Conservation (phyloP, 1,140 invertebrate genomes). For the Coptotermes formosanus region DNA sequence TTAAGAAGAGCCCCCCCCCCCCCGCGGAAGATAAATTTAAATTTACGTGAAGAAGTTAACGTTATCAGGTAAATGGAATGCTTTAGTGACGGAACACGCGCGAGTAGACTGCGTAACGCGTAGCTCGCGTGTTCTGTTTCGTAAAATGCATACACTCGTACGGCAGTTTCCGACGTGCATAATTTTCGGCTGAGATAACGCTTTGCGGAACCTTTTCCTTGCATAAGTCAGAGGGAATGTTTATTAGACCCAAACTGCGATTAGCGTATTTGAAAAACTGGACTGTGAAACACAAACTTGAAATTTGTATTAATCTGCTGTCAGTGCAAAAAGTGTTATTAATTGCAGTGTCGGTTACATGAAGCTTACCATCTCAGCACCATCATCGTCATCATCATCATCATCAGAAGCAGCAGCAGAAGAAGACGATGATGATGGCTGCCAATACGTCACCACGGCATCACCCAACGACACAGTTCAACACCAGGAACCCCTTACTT, state of each 20-base stretch:
- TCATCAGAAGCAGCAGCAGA: background rate
- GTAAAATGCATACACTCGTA: too few relatives aligned
- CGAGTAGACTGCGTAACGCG: too few relatives aligned
- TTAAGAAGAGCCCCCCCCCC: too few relatives aligned
- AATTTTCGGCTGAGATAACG: too few relatives aligned
- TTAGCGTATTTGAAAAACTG: background rate
- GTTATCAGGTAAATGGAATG: too few relatives aligned
- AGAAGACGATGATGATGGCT: conserved; percentile 1
- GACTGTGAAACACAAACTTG: background rate
- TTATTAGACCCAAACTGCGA: background rate
- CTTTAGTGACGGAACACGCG: too few relatives aligned
- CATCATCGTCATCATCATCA: background rate
- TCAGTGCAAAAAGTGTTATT: background rate
- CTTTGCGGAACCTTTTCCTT: too few relatives aligned
- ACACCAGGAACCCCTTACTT: conserved; percentile 6
- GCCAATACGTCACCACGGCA: background rate
- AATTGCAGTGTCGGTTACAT: conserved; percentile 24
- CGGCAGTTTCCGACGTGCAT: too few relatives aligned
- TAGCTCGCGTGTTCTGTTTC: too few relatives aligned
- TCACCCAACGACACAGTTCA: background rate
- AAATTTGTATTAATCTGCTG: background rate
- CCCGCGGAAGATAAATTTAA: too few relatives aligned
- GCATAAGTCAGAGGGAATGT: too few relatives aligned
- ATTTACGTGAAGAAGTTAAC: too few relatives aligned
- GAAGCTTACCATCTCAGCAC: conserved; percentile 4